Evolutionary conservation across 2,113 vertebrate genomes (phyloP).

Genomic region (Chionodraco myersi): DNA sequence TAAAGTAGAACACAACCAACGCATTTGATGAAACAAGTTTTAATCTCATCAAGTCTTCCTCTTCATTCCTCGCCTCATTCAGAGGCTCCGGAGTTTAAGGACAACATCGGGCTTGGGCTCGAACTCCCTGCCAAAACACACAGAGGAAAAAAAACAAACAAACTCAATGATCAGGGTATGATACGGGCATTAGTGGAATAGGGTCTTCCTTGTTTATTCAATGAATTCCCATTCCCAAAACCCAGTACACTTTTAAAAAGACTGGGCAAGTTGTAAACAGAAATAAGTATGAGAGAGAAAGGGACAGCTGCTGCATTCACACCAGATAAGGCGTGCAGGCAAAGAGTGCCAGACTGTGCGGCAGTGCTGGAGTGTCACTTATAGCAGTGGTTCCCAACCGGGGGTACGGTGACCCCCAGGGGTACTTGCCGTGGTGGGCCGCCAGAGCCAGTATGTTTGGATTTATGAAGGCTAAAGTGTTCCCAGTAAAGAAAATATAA

Average conservation of each 20-base stretch:
- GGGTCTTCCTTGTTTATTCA: background rate
- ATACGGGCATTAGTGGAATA: background rate
- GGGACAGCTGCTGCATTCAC: background rate
- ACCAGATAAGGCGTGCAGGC: too few relatives aligned
- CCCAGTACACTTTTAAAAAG: background rate
- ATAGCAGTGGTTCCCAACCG: too few relatives aligned
- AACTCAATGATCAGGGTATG: background rate
- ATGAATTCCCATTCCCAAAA: background rate
- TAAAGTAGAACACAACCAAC: too few relatives aligned
- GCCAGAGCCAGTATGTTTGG: too few relatives aligned
- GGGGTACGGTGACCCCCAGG: too few relatives aligned
- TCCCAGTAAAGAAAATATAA: too few relatives aligned
- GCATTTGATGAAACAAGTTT: background rate
- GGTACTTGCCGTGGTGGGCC: too few relatives aligned
- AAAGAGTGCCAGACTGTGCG: too few relatives aligned
- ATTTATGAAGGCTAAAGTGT: too few relatives aligned
- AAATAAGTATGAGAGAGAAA: background rate
- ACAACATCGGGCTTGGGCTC: slow-evolving; percentile 54
- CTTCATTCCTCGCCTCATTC: slow-evolving; percentile 5
- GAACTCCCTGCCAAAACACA: slow-evolving; percentile 66
- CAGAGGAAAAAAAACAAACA: background rate
- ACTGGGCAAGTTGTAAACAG: background rate
- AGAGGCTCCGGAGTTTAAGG: slow-evolving; percentile 18
- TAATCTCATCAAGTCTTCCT: slow-evolving; percentile 25
- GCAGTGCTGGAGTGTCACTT: too few relatives aligned